phyloP scores from a whole-genome alignment of 35 echinoderm and acorn worm species.

The Ophioderma brevispina region DNA sequence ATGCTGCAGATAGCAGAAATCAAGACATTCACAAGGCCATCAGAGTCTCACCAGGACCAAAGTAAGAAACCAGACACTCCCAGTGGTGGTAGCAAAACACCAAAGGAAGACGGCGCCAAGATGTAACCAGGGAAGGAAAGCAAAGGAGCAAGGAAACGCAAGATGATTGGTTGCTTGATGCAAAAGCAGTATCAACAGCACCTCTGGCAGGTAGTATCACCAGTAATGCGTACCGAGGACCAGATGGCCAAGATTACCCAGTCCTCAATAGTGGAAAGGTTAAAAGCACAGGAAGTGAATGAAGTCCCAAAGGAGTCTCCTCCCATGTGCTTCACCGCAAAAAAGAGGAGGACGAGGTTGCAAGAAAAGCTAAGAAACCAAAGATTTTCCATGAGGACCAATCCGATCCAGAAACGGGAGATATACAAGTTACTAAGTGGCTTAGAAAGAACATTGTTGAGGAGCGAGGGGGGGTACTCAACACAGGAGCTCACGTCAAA shows the following conservation, averaged over 20 bases:
- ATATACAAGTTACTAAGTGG: neutral
- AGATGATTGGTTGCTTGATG: neutral
- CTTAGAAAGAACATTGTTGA: neutral
- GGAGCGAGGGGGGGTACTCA: neutral
- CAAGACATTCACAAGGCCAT: neutral
- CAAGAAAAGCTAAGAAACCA: constrained; percentile 32
- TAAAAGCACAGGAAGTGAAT: neutral
- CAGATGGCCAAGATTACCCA: neutral
- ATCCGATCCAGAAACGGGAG: neutral
- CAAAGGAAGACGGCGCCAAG: neutral
- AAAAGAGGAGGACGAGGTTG: neutral
- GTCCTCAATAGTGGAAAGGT: neutral
- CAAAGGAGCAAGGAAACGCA: neutral
- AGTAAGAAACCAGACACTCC: neutral
- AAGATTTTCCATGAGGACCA: constrained; percentile 29
- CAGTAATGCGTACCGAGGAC: neutral
- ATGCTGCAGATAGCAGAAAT: neutral
- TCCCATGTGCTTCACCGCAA: neutral
- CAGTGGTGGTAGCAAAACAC: no score
- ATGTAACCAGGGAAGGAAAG: neutral
- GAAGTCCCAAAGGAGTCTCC: neutral
- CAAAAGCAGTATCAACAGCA: neutral
- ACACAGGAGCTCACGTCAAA: neutral
- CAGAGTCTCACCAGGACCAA: neutral
- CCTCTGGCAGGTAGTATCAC: neutral